Evolutionary conservation across 1,140 invertebrate species (phyloP), one percentile per base, ranked within the genome.

Genomic region (Mactra quadrangularis): DNA sequence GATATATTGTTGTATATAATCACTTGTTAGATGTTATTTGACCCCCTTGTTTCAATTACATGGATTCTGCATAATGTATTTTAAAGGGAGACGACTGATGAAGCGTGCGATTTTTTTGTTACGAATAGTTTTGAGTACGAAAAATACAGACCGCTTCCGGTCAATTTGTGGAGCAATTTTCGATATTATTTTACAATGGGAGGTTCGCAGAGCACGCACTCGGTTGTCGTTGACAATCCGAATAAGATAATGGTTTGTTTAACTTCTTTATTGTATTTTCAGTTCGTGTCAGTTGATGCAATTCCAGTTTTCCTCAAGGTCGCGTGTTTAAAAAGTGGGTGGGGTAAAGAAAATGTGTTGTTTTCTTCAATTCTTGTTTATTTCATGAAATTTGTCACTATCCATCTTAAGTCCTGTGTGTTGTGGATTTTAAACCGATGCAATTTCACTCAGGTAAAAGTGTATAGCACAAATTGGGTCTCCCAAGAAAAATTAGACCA

Each of bases 201-300:
- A 17, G 64, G 64, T 29, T 68, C 64, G 9, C 64, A 68, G 45
- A 68, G 64, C 45, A 50, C 64, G 9, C 64, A 41, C 2, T 7
- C 25, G 33, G 45, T 68, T 27, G 45, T 68, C 1, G 19, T 68
- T n/a, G 64, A 68, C 27, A 68, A 68, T 25, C 64, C 41, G 25
- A 22, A 31, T 3, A 68, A 45, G 45, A 41, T 31, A 27, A 17
- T 50, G 29, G 64, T 45, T 22, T 11, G 11, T 19, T 27, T 13
- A 6, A 45, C 6, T 45, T 66, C 25, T 17, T 22, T 47, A 6
- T 22, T 6, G 3, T 2, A 47, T 1, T 27, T 47, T n/a, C 1
- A 6, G 9, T 22, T 35, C 35, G 38, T 41, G 15, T 11, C 6
- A 50, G 27, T 31, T 7, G 2, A 6, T 22, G 19, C 9, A 68